Evolutionary conservation across 2,888 invertebrate genomes (phyloP), one percentile per base, ranked within the genome.

Genomic region (Phengaris alcon): DNA sequence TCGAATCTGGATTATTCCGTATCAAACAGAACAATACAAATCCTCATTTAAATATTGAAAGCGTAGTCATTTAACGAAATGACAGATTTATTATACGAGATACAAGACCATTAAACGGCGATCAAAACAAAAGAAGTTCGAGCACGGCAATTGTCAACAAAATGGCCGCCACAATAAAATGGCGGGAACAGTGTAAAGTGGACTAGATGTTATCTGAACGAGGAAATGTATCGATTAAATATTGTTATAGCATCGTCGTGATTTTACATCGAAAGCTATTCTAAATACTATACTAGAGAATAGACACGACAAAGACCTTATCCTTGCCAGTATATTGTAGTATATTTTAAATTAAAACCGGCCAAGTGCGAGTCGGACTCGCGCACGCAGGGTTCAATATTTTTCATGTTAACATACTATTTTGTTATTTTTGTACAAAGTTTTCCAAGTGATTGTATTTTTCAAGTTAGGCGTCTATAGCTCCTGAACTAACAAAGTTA

Each of bases 171-270:
- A 10, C 2, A 44, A 59, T 44, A 64, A 64, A 64, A 64, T 64
- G 64, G 35, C 35, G 35, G 64, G 64, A 35, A 64, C 64, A 4
- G 64, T 64, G 64, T 64, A 22, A 59, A 59, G 22, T 64, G 64
- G 6, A 35, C 35, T 64, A 64, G 64, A 48, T 64, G 64, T 6
- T 64, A 64, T 64, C 64, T 64, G 52, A 12, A 64, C 64, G 22
- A 64, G 64, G 64, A 64, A 64, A 64, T 12, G 64, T 64, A 64
- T 64, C 64, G 64, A 64, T 64, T 64, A 64, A 13, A 35, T 64
- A 64, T 64, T 64, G 64, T 64, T 64, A 64, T 64, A 13, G 64
- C 64, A 4, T 15, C 9, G 35, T 44, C 64, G 35, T 64, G 64
- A 64, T 64, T 64, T 22, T 59, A 6, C 35, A 64, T 64, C 35